Percentiles rank a stretch among this genome's conserved stretches.
These are phyloP conservation scores for Cyclophora albipunctata DNA, from an alignment of 2,888 invertebrate species.

Conservation along the genomic window DNA sequence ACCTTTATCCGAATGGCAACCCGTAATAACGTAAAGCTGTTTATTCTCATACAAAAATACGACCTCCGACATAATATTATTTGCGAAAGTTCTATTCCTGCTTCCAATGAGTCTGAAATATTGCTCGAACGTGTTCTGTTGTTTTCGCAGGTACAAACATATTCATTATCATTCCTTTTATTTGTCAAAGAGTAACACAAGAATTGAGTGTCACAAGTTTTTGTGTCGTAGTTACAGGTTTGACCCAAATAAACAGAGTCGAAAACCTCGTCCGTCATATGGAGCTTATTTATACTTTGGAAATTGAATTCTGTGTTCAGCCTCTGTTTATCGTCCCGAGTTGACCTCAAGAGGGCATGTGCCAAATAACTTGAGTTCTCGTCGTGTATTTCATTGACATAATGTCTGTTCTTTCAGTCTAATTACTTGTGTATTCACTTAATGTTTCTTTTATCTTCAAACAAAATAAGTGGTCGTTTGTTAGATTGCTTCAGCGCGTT, in stretches of 20 bases:
- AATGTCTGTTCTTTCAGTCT: slow-evolving; percentile 7
- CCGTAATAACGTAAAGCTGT: too few species aligned
- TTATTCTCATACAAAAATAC: too few species aligned
- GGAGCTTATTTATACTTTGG: slow-evolving; percentile 37
- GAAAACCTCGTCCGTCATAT: slow-evolving; percentile 49
- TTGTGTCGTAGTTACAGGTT: slow-evolving; percentile 38
- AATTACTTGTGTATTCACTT: slow-evolving; percentile 7
- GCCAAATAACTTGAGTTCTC: slow-evolving; percentile 29
- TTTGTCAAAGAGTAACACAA: slow-evolving; percentile 15
- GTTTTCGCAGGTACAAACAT: not conserved
- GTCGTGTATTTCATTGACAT: slow-evolving; percentile 20
- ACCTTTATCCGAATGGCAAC: too few species aligned
- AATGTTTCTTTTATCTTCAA: slow-evolving; percentile 6
- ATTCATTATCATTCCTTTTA: slow-evolving; percentile 1
- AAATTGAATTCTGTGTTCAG: slow-evolving; percentile 48
- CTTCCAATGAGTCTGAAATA: not conserved
- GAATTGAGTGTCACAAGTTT: slow-evolving; percentile 52
- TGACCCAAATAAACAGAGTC: slow-evolving; percentile 59
- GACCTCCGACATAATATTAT: too few species aligned
- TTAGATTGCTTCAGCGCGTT: not conserved
- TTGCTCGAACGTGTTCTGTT: not conserved
- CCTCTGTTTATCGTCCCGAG: slow-evolving; percentile 34
- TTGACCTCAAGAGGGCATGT: slow-evolving; percentile 26
- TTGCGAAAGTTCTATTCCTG: not conserved
- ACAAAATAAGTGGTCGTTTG: slow-evolving; percentile 1